Evolutionary conservation across 1,140 invertebrate genomes (phyloP).

Genomic region (Oryzaephilus surinamensis): DNA sequence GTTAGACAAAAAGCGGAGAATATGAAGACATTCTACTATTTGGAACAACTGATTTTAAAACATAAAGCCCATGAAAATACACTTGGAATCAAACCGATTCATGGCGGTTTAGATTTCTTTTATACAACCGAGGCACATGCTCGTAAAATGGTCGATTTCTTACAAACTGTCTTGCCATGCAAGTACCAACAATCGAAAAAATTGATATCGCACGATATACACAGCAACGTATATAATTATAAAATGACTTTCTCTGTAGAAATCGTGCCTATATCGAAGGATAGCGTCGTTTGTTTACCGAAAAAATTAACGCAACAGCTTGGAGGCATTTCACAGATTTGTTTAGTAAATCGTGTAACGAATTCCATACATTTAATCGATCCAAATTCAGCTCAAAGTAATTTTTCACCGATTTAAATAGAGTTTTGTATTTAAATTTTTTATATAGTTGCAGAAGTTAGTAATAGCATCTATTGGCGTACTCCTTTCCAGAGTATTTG

Average conservation of each 20-base stretch:
- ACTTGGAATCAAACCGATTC: conserved; percentile 85
- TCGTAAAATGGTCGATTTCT: conserved; percentile 92
- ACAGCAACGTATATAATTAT: conserved; percentile 95
- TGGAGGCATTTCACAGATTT: conserved; percentile 87
- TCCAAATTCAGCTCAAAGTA: conserved; percentile 82
- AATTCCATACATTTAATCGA: conserved; percentile 89
- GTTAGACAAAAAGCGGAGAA: conserved; percentile 80
- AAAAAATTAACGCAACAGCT: conserved; percentile 77
- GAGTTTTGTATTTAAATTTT: not conserved
- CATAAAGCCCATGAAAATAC: conserved; percentile 87
- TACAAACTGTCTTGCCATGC: conserved; percentile 75
- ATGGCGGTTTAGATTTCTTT: conserved; percentile 95
- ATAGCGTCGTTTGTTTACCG: conserved; percentile 89
- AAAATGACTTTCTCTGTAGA: conserved; percentile 91
- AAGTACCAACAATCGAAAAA: conserved; percentile 86
- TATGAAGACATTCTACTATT: conserved; percentile 96
- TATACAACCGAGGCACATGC: conserved; percentile 84
- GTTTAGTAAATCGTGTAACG: conserved; percentile 81
- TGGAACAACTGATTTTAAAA: conserved; percentile 96
- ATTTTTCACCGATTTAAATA: conserved; percentile 22
- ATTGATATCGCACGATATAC: conserved; percentile 93
- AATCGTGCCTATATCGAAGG: conserved; percentile 93
- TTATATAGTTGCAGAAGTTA: conserved; percentile 71
- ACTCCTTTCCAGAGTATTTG: conserved; percentile 78
- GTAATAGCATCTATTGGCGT: conserved; percentile 71